Conservation (phyloP, 2,113 vertebrate genomes). For the Neogale vison region DNA sequence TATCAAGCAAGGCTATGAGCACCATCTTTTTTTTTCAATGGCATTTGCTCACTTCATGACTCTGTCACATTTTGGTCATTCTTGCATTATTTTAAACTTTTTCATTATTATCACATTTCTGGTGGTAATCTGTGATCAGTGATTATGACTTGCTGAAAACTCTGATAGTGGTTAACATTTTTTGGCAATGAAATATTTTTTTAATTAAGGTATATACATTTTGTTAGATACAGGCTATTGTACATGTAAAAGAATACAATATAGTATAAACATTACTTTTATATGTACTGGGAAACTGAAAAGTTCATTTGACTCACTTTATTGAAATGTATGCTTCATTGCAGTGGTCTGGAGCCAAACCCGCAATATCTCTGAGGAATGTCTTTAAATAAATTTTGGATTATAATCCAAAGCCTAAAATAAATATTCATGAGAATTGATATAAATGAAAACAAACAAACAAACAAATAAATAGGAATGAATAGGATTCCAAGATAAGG, state of each 20-base stretch:
- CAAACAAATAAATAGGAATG: background rate
- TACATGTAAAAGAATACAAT: background rate
- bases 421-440: background rate
- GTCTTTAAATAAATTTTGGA: background rate
- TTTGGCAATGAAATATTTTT: background rate
- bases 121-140: background rate
- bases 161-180: background rate
- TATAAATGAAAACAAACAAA: background rate
- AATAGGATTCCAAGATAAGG: background rate
- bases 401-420: background rate
- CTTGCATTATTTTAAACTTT: background rate
- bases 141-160: background rate
- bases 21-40: background rate
- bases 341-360: background rate
- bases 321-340: background rate
- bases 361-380: background rate
- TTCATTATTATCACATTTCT: background rate
- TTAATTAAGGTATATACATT: background rate
- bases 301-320: background rate
- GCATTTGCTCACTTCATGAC: background rate
- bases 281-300: background rate
- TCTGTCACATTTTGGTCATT: background rate
- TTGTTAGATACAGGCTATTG: background rate
- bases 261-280: background rate
- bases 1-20: background rate